A percentile compares a stretch with the other conserved stretches of the same genome.
Evolutionary conservation across 2,113 vertebrate genomes (phyloP).

Genomic region (Amphiprion ocellaris): DNA sequence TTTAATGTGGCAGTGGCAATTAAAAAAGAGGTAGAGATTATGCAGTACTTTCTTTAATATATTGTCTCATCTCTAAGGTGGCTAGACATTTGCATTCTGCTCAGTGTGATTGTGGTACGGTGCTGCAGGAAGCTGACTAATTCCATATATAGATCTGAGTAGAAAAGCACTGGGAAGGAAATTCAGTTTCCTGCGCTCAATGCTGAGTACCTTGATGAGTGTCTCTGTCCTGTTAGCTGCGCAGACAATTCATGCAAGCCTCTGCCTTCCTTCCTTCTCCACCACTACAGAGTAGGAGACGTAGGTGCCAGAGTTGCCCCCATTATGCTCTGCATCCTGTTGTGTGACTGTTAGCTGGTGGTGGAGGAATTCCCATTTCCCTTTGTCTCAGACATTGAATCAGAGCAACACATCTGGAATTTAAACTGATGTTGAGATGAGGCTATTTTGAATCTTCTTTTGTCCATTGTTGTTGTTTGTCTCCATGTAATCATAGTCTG

Average conservation of each 20-base stretch:
- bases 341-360: conserved; percentile 48
- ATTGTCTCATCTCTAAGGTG: conserved; percentile 27
- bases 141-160: conserved; percentile 71
- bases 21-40: conserved; percentile 43
- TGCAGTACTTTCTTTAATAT: conserved; percentile 31
- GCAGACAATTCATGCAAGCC: conserved; percentile 33
- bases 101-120: background rate
- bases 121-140: conserved; percentile 43
- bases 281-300: conserved; percentile 26
- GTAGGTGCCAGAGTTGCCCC: conserved; percentile 37
- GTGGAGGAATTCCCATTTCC: conserved; percentile 63
- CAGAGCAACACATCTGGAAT: conserved; percentile 57
- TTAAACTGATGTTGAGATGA: conserved; percentile 21
- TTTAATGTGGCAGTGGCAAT: conserved; percentile 44
- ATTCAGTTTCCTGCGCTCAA: conserved; percentile 75
- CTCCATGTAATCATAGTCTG: conserved; percentile 37
- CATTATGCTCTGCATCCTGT: conserved; percentile 76
- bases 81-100: conserved; percentile 22
- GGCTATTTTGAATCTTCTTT: conserved; percentile 58
- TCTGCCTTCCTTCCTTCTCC: conserved; percentile 70
- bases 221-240: conserved; percentile 64
- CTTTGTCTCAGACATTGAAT: conserved; percentile 33
- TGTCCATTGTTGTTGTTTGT: conserved; percentile 53
- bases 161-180: conserved; percentile 65
- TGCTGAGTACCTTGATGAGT: conserved; percentile 52